Conservation (phyloP, 35 echinoderm and acorn worm genomes). For the Heliocidaris erythrogramma region DNA sequence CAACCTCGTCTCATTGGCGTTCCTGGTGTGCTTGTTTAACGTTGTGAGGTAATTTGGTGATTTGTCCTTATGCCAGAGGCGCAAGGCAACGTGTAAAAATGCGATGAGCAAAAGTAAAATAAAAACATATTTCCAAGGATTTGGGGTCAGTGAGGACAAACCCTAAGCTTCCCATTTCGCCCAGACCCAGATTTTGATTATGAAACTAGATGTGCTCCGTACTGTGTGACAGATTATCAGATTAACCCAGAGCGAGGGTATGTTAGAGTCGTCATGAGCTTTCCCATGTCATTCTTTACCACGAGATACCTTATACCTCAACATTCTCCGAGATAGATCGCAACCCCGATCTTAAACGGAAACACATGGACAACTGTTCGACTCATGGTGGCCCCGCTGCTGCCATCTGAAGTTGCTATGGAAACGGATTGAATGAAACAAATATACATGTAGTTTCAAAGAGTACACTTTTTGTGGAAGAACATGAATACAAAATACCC, state of each 20-base stretch:
- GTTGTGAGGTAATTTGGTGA: background rate
- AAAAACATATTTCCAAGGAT: background rate
- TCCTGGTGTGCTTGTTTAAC: background rate
- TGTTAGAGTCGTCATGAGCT: background rate
- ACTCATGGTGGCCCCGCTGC: constrained; percentile 3
- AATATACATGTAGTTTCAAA: background rate
- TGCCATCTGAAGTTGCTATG: background rate
- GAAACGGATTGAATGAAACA: background rate
- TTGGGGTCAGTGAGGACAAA: background rate
- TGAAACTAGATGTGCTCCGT: background rate
- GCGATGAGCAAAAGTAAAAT: background rate
- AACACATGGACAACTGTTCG: constrained; percentile 1
- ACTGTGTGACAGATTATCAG: background rate
- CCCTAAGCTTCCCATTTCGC: background rate
- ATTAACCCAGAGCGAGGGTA: constrained; percentile 8
- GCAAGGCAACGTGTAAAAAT: background rate
- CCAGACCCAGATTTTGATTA: background rate
- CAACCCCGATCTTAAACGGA: background rate
- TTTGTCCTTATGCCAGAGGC: background rate
- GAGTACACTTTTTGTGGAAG: background rate
- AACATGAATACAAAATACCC: background rate
- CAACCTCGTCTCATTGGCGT: background rate
- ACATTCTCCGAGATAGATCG: background rate
- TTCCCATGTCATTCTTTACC: constrained; percentile 1
- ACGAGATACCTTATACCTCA: constrained; percentile 1